These are phyloP conservation scores for Zosterops pallidus DNA, from an alignment of 2,113 vertebrate species.

Conservation along the genomic window DNA sequence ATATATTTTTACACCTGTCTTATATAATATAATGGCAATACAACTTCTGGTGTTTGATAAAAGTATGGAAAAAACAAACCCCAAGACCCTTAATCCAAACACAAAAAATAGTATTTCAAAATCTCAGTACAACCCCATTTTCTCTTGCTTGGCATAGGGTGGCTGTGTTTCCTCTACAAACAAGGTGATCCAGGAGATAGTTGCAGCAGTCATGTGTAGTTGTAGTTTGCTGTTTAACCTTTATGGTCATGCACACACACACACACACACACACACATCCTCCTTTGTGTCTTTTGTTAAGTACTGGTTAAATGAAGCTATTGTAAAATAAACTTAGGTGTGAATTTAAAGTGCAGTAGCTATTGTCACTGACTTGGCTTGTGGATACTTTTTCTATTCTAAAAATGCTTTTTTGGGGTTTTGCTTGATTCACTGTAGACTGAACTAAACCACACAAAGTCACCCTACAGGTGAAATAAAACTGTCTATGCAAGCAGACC, in stretches of 20 bases:
- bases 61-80: neutral
- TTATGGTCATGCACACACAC: neutral
- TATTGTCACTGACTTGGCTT: neutral
- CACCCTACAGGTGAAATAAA: neutral
- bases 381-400: neutral
- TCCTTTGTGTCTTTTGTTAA: neutral
- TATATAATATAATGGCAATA: neutral
- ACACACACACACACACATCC: neutral
- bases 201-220: neutral
- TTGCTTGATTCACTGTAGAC: neutral
- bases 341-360: neutral
- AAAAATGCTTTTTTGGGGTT: neutral
- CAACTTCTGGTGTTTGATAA: neutral
- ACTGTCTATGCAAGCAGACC: neutral
- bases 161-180: neutral
- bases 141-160: neutral
- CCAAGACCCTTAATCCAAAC: neutral
- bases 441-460: neutral
- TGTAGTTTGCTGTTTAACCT: neutral
- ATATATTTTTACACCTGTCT: neutral
- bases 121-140: neutral
- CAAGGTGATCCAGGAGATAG: neutral
- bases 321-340: neutral
- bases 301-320: neutral
- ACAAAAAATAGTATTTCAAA: neutral